Conservation (phyloP, 2,797 vertebrate species). For the Clarias pachynema region DNA sequence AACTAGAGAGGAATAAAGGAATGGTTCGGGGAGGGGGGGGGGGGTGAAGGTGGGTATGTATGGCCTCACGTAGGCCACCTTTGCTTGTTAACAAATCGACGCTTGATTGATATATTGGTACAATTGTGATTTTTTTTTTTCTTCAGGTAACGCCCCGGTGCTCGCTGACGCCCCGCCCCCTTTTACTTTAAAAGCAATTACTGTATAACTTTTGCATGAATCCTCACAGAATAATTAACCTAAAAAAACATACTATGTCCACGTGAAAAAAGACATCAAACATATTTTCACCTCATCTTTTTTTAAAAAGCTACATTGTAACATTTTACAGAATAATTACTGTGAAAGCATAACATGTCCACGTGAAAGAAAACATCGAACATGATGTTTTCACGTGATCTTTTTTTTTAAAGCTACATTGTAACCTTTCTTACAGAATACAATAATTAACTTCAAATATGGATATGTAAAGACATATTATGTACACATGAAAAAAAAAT, state of each 20-base stretch:
- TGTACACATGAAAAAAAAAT: too few relatives aligned
- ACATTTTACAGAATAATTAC: too few relatives aligned
- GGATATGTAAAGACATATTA: too few relatives aligned
- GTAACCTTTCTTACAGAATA: too few relatives aligned
- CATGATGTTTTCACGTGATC: too few relatives aligned
- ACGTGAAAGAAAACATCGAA: too few relatives aligned
- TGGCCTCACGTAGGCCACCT: constrained; percentile 24
- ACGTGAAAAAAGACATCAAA: too few relatives aligned
- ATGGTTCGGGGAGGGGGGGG: neutral
- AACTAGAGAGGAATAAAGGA: constrained; percentile 40
- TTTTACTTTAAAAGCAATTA: neutral
- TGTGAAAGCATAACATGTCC: too few relatives aligned
- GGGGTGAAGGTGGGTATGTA: constrained; percentile 45
- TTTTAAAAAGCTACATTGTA: too few relatives aligned
- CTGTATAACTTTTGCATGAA: neutral
- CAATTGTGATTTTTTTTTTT: neutral
- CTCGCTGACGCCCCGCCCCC: neutral
- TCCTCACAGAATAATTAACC: neutral
- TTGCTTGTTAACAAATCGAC: constrained; percentile 45
- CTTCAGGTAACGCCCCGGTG: constrained; percentile 26
- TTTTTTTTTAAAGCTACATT: too few relatives aligned
- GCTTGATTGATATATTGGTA: constrained; percentile 54
- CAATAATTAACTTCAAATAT: too few relatives aligned
- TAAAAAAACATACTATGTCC: neutral
- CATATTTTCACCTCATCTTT: too few relatives aligned